Conservation (phyloP, 2,888 invertebrate genomes). For the Rambutsinella grinnellia region DNA sequence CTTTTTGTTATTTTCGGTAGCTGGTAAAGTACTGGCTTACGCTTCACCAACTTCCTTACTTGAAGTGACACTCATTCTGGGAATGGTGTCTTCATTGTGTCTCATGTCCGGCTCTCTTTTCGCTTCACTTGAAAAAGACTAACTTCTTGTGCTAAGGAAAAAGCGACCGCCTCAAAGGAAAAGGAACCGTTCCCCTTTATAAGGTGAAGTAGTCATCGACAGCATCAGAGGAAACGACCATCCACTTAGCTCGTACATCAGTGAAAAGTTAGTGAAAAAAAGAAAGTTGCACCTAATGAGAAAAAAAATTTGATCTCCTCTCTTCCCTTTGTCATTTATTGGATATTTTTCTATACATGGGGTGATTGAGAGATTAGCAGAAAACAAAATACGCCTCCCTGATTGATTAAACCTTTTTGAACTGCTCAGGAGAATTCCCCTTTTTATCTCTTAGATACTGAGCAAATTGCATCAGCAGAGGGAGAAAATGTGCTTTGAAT, state of each 20-base stretch:
- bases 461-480: not conserved
- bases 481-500: slow-evolving; percentile 10
- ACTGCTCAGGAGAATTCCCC: not conserved
- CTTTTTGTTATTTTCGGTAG: not conserved
- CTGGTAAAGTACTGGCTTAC: slow-evolving; percentile 44
- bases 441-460: not conserved
- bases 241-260: slow-evolving; percentile 56
- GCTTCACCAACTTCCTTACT: slow-evolving; percentile 55
- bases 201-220: slow-evolving; percentile 34
- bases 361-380: slow-evolving; percentile 38
- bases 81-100: slow-evolving; percentile 58
- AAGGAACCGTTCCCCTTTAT: not conserved
- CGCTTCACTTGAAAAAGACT: slow-evolving; percentile 50
- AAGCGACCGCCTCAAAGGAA: not conserved
- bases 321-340: slow-evolving; percentile 4
- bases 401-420: slow-evolving; percentile 17
- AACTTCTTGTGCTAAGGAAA: slow-evolving; percentile 27
- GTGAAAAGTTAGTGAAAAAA: slow-evolving; percentile 37
- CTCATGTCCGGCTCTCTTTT: slow-evolving; percentile 56
- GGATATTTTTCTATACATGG: not conserved
- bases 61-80: slow-evolving; percentile 56
- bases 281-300: slow-evolving; percentile 54
- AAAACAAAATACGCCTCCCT: slow-evolving; percentile 10
- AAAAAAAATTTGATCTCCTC: slow-evolving; percentile 53
- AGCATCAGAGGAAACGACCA: slow-evolving; percentile 47